Percentiles rank a stretch among this genome's conserved stretches.
phyloP scores from a whole-genome alignment of 2,113 vertebrate species.

The Mellivora capensis region DNA sequence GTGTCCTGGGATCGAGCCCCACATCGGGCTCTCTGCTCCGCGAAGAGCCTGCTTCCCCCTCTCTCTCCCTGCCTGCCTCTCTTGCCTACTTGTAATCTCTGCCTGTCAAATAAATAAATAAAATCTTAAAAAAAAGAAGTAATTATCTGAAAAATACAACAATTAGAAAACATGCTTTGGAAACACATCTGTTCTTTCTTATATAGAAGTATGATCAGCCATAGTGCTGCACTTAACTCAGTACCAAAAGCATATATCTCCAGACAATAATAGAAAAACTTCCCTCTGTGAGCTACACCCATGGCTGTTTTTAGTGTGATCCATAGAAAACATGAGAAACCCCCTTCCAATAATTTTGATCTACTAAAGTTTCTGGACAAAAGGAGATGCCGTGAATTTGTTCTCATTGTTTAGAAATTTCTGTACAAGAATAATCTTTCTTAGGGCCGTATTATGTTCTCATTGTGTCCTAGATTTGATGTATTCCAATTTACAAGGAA shows the following conservation, averaged over 20 bases:
- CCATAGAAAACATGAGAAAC: background rate
- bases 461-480: background rate
- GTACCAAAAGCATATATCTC: background rate
- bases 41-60: too few species aligned
- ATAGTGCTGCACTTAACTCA: background rate
- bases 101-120: too few species aligned
- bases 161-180: background rate
- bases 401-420: background rate
- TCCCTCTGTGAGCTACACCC: fast-evolving
- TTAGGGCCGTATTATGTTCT: background rate
- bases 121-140: too few species aligned
- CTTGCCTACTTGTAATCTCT: too few species aligned
- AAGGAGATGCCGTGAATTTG: background rate
- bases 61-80: too few species aligned
- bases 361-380: background rate
- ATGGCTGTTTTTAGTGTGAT: background rate
- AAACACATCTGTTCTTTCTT: background rate
- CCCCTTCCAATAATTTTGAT: background rate
- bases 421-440: background rate
- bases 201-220: background rate
- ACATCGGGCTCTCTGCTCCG: too few species aligned
- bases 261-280: background rate
- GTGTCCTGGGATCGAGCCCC: too few species aligned
- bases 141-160: background rate
- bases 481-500: background rate